Percentiles rank a stretch among this genome's conserved stretches.
Conservation (phyloP, 2,113 vertebrate genomes). For the Brachyistius frenatus region DNA sequence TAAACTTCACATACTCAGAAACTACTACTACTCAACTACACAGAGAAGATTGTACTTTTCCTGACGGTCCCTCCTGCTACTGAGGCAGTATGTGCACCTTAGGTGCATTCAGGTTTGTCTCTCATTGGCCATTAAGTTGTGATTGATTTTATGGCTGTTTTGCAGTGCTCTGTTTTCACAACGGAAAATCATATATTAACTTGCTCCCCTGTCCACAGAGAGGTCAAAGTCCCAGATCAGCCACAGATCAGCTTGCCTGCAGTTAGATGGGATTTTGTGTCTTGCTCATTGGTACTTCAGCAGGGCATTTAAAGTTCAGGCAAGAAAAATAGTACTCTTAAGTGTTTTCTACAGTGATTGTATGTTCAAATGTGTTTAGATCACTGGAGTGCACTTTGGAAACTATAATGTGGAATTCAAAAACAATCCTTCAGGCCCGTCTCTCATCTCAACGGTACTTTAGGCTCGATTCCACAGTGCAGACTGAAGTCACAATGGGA, state of each 20-base stretch:
- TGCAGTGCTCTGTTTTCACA: constrained; percentile 52
- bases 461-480: constrained; percentile 53
- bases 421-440: constrained; percentile 59
- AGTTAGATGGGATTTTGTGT: constrained; percentile 29
- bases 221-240: constrained; percentile 54
- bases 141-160: constrained; percentile 66
- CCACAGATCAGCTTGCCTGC: constrained; percentile 44
- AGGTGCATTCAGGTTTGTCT: constrained; percentile 44
- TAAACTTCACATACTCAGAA: background rate
- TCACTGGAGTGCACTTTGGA: constrained; percentile 75
- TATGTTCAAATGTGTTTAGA: constrained; percentile 75
- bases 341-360: constrained; percentile 67
- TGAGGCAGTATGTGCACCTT: constrained; percentile 23
- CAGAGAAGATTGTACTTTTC: background rate
- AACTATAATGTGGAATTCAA: constrained; percentile 69
- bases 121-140: constrained; percentile 61
- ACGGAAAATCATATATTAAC: constrained; percentile 70
- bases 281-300: constrained; percentile 60
- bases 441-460: constrained; percentile 59
- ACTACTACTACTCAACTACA: background rate
- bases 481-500: constrained; percentile 73
- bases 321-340: constrained; percentile 34
- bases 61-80: constrained; percentile 24
- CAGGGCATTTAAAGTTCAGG: constrained; percentile 66
- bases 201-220: constrained; percentile 40